Base-by-base conservation (phyloP, 2,797 vertebrate species). In the Epinephelus malabaricus region DNA sequence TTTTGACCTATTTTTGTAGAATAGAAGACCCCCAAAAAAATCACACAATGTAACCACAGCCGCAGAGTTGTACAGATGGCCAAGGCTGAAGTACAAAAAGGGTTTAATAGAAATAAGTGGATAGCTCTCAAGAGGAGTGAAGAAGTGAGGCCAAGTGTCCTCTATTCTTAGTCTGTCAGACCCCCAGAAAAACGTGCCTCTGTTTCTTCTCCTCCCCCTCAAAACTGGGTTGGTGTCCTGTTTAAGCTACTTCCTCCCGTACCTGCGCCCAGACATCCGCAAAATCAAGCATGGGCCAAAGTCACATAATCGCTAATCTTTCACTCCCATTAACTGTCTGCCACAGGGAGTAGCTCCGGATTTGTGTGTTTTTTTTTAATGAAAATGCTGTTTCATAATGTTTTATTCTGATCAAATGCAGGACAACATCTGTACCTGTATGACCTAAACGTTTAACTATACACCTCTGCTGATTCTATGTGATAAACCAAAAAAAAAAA, bases 161-260 rank as follows among this genome's bases (percentile, higher is more conserved):
- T 91, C 90, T 90, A 93, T 92, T 93, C 82, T 93, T 93, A 92
- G 91, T 55, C 74, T 61, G 23, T 73, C 69, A 88, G 90, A 88
- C 86, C 85, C 82, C 40, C 40, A 10, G 11, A 12, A 85, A 86
- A 55, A 77, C 75, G 68, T 38, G 59, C 59, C 56, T 17, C 58
- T 43, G 21, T 82, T 91, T 89, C 60, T 61, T 83, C 77, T 77
- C 46, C 63, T 85, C 62, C 78, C 71, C 70, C 75, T 80, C n/a
- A 85, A 88, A 94, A 91, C 75, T 94, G 85, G 91, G 87, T 92
- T 92, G 85, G 83, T 85, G 81, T 83, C 86, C 92, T 88, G 88
- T 79, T 92, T 86, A 86, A 89, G 72, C 71, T 4, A 23, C 62
- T 69, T 75, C 76, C 69, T 80, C 40, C 56, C 61, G n/a, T 62